Conservation (phyloP, 2,888 invertebrate species). For the Actias luna region DNA sequence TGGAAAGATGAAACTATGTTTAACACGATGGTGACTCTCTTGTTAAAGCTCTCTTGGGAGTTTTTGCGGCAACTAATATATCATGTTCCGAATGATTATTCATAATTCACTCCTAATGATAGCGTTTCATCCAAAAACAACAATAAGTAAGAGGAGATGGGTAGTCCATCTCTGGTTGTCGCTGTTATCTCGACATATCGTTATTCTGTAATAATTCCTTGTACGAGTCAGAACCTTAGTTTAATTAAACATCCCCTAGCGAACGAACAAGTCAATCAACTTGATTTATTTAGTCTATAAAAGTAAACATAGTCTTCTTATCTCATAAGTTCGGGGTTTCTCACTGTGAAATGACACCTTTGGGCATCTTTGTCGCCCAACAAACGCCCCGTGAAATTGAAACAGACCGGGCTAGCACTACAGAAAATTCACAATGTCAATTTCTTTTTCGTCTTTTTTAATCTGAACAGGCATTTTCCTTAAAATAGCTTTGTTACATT, state of each 20-base stretch:
- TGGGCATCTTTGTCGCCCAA: constrained; percentile 74
- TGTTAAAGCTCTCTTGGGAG: too few species aligned
- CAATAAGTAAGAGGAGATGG: too few species aligned
- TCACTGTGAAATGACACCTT: constrained; percentile 74
- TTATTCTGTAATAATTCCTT: neutral
- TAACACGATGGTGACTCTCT: too few species aligned
- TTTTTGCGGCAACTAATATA: too few species aligned
- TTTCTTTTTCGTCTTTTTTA: constrained; percentile 54
- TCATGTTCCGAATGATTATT: too few species aligned
- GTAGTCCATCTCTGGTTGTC: too few species aligned
- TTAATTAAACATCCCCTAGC: neutral
- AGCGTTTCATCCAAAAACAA: too few species aligned
- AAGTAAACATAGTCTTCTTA: constrained; percentile 61
- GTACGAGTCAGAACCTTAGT: neutral
- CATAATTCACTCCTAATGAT: too few species aligned
- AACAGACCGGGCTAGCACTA: constrained; percentile 68
- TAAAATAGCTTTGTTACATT: neutral
- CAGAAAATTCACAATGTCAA: constrained; percentile 55
- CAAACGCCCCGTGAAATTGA: constrained; percentile 80
- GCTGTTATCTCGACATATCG: too few species aligned
- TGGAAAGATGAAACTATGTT: too few species aligned
- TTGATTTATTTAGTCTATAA: constrained; percentile 42
- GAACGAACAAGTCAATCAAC: constrained; percentile 23
- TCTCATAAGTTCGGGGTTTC: constrained; percentile 65
- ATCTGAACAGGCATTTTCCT: constrained; percentile 26